Evolutionary conservation across 2,797 vertebrate species (phyloP), one percentile per base, ranked within the genome.

Genomic region (Microchirus variegatus): DNA sequence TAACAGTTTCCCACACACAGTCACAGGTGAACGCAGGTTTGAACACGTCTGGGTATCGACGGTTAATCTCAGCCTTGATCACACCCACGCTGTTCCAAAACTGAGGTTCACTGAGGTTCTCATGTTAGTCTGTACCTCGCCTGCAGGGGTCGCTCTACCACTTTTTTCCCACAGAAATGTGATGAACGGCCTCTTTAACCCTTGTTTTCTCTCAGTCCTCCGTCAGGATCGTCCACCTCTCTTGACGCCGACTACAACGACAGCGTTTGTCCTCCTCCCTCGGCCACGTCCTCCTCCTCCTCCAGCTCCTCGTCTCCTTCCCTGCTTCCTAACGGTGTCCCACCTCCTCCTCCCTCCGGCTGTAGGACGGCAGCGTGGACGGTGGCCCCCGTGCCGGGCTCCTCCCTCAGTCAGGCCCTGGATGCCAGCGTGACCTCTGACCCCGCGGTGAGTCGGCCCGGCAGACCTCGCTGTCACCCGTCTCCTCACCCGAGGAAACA

Each of bases 401-500:
- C 76, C 18, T 68, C 76, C 9, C 65, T 81, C 47, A 83, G 81
- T 63, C 85, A 80, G 55, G 84, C 86, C 10, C 60, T 78, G 58
- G 87, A 90, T 5, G 47, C 63, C 59, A 35, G 13, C 52, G 1
- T 46, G 52, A 67, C 70, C 22, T 65, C 51, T n/a, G 81, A 84
- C 54, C 42, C 36, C n/a, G n/a, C n/a, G 48, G 70, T 67, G 18
- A 80, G 56, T 16, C 53, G 41, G 19, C 58, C 56, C 0, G 54
- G 59, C 5, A 63, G 47, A 17, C 44, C 65, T 17, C 86, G 66
- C 1, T 87, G 82, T 47, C 88, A 85, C 51, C 80, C 84, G 0
- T 87, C 89, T 2, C 84, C 85, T 7, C 87, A 89, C 40, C 89
- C 87, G 22, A 82, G 88, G 50, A 91, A 91, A 40, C 88, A 88